Base-by-base conservation (phyloP, 2,888 invertebrate species). In the Drepanosiphum platanoidis region DNA sequence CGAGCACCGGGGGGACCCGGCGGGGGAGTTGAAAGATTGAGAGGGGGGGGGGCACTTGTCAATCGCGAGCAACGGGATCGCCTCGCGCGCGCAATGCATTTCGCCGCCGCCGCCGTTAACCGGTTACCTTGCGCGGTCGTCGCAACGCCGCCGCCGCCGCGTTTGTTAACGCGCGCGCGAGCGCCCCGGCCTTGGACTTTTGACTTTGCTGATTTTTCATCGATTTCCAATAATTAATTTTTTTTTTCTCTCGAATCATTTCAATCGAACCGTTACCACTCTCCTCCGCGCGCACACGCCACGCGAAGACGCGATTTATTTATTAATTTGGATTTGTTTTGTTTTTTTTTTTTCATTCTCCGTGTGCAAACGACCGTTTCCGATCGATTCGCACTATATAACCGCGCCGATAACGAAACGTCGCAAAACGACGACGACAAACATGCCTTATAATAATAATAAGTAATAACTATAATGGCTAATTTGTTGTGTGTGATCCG, bases 61-160 rank as follows among this genome's bases (percentile, higher is more conserved):
- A 72, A 72, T 42, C 36, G 77, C 84, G 58, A 77, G 77, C 84
- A 84, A 84, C 84, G 84, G 84, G 84, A 84, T 77, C 74, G 84
- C 74, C 27, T 66, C 27, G 64, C 66, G 74, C 64, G 52, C 64
- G 64, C 27, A 64, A 64, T 64, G 27, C 64, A 64, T 64, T 64
- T 27, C 46, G 81, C 52, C 34, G 78, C 42, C 71, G 71, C 52
- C 18, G 58, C n/a, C 36, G 75, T 68, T 75, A 70, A 70, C 84
- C 84, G 77, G 84, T 84, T 77, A 58, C 74, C 36, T 36, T 13
- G 58, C 32, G 79, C 46, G n/a, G 30, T 42, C 79, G 46, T 78
- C 64, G n/a, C 32, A 52, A 61, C 71, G n/a, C n/a, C 71, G 71
- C 39, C 8, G 66, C 3, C 39, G 8, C 27, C 32, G 32, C 66